Evolutionary conservation across 2,113 vertebrate species (phyloP), one percentile per base, ranked within the genome.

Genomic region (Uropsilus gracilis): DNA sequence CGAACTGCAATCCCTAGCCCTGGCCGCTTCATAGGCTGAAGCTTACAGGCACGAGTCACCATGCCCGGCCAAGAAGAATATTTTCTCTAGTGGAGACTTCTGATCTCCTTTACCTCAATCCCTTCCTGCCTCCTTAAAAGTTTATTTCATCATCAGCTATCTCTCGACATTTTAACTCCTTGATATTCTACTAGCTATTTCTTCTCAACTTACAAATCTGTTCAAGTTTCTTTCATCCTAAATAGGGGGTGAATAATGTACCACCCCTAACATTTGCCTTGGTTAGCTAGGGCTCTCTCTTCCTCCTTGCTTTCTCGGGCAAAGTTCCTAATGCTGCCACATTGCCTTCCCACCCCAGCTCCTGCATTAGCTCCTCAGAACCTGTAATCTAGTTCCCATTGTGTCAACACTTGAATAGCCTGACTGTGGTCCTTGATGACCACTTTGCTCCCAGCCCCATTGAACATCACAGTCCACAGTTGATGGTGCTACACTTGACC

Each of bases 381-480:
- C 11, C 32, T 28, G 24, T 46, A 66, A 16, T 10, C 59, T 34
- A 42, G 30, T 87, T 63, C 42, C 39, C 28, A 7, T 6, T 44
- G 28, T 12, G 5, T 18, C 20, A 34, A 3, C 10, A 8, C 42
- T 55, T 12, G 3, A 48, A 44, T 1, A n/a, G 55, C 44, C 48
- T 34, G 18, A 44, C 66, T 13, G 1, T 0, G 2, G 8, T 24
- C 42, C 8, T 39, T 39, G 34, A 24, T 2, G 71, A 32, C 53
- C 18, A 13, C 12, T 1, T 20, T 12, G 6, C 11, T 18, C 12
- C 30, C 55, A 6, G 26, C 20, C 48, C 48, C 39, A 4, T 44
- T 28, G n/a, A 10, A 6, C 1, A 7, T n/a, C 3, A 0, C 1
- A 8, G 8, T 32, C 59, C 30, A 22, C 34, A 48, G 14, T 17